These are phyloP conservation scores for Congeria kusceri DNA, from an alignment of 2,888 invertebrate species.

Conservation along the genomic window DNA sequence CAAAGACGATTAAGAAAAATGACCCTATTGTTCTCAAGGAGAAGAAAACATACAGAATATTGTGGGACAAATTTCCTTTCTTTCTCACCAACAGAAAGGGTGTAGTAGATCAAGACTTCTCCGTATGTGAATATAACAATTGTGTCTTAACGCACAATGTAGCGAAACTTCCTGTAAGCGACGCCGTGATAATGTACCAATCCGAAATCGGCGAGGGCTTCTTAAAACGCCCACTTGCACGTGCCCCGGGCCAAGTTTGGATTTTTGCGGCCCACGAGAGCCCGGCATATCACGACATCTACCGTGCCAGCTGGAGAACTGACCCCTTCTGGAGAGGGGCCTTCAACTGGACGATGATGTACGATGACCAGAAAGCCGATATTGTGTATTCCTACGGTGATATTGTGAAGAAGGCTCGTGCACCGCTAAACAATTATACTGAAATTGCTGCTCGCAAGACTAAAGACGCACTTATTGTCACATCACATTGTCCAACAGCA, in stretches of 20 bases:
- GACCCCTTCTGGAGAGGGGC: conserved; percentile 9
- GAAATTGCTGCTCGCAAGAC: conserved; percentile 26
- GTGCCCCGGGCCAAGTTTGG: conserved; percentile 10
- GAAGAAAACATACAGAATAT: too few relatives aligned
- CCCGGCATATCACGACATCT: neutral
- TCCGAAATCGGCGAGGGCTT: too few relatives aligned
- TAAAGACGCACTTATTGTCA: conserved; percentile 21
- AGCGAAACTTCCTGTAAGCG: too few relatives aligned
- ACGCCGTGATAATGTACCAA: too few relatives aligned
- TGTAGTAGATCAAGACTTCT: too few relatives aligned
- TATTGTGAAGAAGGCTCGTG: conserved; percentile 6
- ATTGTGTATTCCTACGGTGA: conserved; percentile 48
- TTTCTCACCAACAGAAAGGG: too few relatives aligned
- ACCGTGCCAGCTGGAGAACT: conserved; percentile 1
- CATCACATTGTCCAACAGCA: conserved; percentile 32
- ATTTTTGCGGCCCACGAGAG: conserved; percentile 20
- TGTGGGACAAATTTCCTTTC: too few relatives aligned
- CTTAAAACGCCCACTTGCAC: too few relatives aligned
- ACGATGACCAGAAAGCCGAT: conserved; percentile 26
- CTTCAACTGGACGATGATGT: conserved; percentile 62
- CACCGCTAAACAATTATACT: conserved; percentile 7
- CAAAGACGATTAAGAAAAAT: too few relatives aligned
- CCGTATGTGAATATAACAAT: too few relatives aligned
- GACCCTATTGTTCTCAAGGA: too few relatives aligned
- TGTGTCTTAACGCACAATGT: too few relatives aligned